Percentiles rank a stretch among this genome's conserved stretches.
Conservation (phyloP, 2,888 invertebrate species). For the Oconnorella tubifera region DNA sequence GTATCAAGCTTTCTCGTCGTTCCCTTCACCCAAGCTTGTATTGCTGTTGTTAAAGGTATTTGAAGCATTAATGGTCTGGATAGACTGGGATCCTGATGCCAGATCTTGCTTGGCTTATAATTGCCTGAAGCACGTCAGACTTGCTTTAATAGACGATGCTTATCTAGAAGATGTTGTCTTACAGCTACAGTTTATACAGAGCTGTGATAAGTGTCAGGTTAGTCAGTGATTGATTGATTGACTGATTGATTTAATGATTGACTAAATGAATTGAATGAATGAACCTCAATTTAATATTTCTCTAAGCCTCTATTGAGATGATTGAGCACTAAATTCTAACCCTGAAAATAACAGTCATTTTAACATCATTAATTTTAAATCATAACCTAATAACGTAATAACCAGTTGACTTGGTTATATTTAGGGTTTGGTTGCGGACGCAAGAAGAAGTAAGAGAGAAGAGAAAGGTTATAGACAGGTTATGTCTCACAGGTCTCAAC, state of each 20-base stretch:
- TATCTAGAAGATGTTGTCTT: slow-evolving; percentile 49
- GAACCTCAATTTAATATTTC: no score
- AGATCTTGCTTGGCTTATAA: slow-evolving; percentile 38
- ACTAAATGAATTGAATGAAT: no score
- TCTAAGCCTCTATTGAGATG: no score
- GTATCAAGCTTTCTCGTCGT: no score
- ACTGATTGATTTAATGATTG: no score
- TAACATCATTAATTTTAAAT: no score
- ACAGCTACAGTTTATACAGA: slow-evolving; percentile 46
- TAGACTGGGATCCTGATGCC: slow-evolving; percentile 43
- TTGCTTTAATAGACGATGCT: slow-evolving; percentile 45
- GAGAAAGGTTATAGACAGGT: slow-evolving; percentile 14
- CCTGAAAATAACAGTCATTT: no score
- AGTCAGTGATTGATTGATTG: no score
- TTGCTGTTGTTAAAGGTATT: slow-evolving; percentile 39
- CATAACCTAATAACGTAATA: no score
- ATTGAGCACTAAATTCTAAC: no score
- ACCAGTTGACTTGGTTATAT: no score
- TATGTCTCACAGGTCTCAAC: slow-evolving; percentile 41
- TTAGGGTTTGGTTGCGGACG: slow-evolving; percentile 41
- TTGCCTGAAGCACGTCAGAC: slow-evolving; percentile 46
- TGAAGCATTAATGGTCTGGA: slow-evolving; percentile 48
- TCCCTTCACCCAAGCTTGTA: no score
- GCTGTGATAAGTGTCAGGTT: slow-evolving; percentile 50
- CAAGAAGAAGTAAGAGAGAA: slow-evolving; percentile 46